Evolutionary conservation across 2,888 invertebrate genomes (phyloP).

Genomic region (Melangyna quadrimaculata): DNA sequence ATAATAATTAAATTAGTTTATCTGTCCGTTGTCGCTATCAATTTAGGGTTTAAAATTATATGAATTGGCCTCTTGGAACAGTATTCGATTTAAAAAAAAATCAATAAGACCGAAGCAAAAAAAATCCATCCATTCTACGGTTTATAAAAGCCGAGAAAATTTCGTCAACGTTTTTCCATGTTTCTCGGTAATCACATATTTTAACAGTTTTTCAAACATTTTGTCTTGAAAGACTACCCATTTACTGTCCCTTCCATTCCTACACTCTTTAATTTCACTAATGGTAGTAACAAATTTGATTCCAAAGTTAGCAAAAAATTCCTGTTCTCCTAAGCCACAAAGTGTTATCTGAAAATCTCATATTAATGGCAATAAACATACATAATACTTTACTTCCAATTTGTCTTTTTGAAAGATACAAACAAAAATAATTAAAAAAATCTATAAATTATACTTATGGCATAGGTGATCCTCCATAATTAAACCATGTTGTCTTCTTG

Average conservation of each 20-base stretch:
- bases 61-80: too few relatives aligned
- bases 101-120: too few relatives aligned
- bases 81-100: too few relatives aligned
- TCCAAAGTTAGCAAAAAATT: neutral
- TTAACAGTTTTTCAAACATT: too few relatives aligned
- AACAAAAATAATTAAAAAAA: neutral
- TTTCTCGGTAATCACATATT: too few relatives aligned
- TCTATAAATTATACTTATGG: neutral
- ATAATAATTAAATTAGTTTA: too few relatives aligned
- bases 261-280: neutral
- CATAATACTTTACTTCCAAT: neutral
- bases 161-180: too few relatives aligned
- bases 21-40: too few relatives aligned
- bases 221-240: too few relatives aligned
- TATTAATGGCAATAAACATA: neutral
- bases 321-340: neutral
- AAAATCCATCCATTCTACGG: too few relatives aligned
- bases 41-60: too few relatives aligned
- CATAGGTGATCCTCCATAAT: neutral
- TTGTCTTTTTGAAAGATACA: constrained; percentile 5
- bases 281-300: neutral
- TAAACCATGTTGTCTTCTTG: constrained; percentile 60
- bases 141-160: too few relatives aligned
- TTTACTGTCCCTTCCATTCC: neutral
- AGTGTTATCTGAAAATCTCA: constrained; percentile 5